Conservation (phyloP, 2,888 invertebrate species). For the Dasypogon diadema region DNA sequence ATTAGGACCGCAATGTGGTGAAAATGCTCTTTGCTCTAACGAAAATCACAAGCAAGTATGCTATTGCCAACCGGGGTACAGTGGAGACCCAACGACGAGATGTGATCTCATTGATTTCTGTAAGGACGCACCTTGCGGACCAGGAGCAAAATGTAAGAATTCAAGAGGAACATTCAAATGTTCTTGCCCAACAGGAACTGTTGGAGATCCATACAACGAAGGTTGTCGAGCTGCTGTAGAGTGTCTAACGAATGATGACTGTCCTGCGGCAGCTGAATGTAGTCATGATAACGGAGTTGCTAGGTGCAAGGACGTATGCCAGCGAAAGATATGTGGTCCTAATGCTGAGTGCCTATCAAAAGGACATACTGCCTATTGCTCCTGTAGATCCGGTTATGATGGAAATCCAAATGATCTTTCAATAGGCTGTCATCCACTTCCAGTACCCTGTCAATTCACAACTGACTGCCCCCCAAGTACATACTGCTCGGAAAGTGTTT, state of each 20-base stretch:
- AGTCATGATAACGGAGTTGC: constrained; percentile 77
- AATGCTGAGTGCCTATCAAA: constrained; percentile 86
- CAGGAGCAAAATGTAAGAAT: constrained; percentile 84
- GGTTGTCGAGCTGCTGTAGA: constrained; percentile 87
- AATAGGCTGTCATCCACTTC: constrained; percentile 81
- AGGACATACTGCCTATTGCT: constrained; percentile 82
- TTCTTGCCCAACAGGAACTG: constrained; percentile 80
- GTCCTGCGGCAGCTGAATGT: constrained; percentile 84
- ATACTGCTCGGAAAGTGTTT: constrained; percentile 84
- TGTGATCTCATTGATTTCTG: constrained; percentile 86
- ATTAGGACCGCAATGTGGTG: constrained; percentile 85
- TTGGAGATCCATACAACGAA: constrained; percentile 87
- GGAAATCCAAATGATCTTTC: constrained; percentile 79
- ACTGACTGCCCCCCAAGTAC: constrained; percentile 82
- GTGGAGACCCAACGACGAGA: constrained; percentile 80
- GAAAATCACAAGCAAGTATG: constrained; percentile 84
- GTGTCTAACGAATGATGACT: constrained; percentile 83
- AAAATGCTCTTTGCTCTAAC: constrained; percentile 86
- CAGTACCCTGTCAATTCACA: constrained; percentile 78
- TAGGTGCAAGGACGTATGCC: constrained; percentile 88
- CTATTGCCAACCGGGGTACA: constrained; percentile 89
- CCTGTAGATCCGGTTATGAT: constrained; percentile 82
- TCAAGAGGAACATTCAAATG: constrained; percentile 84
- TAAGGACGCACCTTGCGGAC: constrained; percentile 81
- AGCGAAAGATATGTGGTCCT: constrained; percentile 80